These are phyloP conservation scores for Oncorhynchus keta DNA, from an alignment of 2,113 vertebrate genomes.

Conservation along the genomic window DNA sequence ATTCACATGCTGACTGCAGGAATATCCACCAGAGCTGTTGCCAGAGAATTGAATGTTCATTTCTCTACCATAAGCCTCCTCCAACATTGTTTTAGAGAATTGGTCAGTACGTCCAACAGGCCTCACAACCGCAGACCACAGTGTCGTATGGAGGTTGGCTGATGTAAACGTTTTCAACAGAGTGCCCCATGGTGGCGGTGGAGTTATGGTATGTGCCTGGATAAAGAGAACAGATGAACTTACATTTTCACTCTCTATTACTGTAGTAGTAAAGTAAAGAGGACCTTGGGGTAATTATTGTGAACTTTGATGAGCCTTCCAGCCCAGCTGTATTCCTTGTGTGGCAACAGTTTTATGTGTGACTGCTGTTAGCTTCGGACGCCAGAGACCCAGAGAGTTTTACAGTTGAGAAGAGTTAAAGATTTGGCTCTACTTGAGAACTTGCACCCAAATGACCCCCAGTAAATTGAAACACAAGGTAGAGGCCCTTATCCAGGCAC, in stretches of 20 bases:
- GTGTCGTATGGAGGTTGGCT: no score
- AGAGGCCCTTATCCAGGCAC: neutral
- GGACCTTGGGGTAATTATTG: slow-evolving; percentile 8
- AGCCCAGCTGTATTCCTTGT: neutral
- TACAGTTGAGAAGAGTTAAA: slow-evolving; percentile 45
- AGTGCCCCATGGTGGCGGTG: no score
- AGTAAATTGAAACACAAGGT: slow-evolving; percentile 28
- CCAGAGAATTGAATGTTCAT: no score
- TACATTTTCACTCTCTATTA: neutral
- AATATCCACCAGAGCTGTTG: no score
- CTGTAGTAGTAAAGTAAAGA: slow-evolving; percentile 27
- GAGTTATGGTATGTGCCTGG: neutral
- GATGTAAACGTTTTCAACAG: no score
- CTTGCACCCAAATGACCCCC: slow-evolving; percentile 24
- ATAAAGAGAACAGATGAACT: no score
- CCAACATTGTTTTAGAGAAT: no score
- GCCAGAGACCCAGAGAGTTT: slow-evolving; percentile 47
- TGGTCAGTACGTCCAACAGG: no score
- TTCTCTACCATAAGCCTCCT: no score
- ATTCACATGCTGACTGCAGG: no score
- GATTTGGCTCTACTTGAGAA: slow-evolving; percentile 24
- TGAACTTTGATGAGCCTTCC: slow-evolving; percentile 32
- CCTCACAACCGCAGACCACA: no score
- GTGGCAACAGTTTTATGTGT: neutral
- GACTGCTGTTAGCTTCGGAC: slow-evolving; percentile 7